A percentile compares a stretch with the other conserved stretches of the same genome.
Evolutionary conservation across 2,888 invertebrate species (phyloP).

Genomic region (Omphaloscelis lunosa): DNA sequence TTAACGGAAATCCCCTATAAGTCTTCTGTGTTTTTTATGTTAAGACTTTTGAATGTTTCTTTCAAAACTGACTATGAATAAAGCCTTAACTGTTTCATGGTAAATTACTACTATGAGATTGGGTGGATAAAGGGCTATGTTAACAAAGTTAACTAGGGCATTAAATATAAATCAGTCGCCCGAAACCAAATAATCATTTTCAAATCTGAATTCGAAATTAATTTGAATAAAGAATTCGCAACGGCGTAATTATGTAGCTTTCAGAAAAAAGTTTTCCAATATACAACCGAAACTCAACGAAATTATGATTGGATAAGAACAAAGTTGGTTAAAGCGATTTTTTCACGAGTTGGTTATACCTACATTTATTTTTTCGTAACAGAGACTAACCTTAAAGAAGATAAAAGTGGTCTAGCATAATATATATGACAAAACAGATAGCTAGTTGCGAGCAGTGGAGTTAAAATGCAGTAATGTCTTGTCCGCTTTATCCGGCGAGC

Average conservation of each 20-base stretch:
- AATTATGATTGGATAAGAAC: constrained; percentile 36
- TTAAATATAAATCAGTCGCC: constrained; percentile 31
- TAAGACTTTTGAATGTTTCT: no score
- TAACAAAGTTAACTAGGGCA: constrained; percentile 6
- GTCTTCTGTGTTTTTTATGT: no score
- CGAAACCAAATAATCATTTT: constrained; percentile 17
- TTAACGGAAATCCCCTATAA: no score
- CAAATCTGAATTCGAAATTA: constrained; percentile 22
- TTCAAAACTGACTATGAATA: neutral
- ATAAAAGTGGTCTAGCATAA: constrained; percentile 11
- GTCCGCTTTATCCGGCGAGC: constrained; percentile 55
- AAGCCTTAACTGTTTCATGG: neutral
- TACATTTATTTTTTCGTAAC: neutral
- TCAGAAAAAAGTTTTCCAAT: constrained; percentile 43
- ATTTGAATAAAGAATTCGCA: constrained; percentile 36
- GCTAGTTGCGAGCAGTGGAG: constrained; percentile 27
- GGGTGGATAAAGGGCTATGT: neutral
- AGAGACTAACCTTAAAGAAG: neutral
- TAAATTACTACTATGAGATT: neutral
- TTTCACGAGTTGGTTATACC: neutral
- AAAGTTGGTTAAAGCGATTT: constrained; percentile 24
- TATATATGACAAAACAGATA: constrained; percentile 32
- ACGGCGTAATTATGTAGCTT: constrained; percentile 32
- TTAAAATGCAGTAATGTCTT: constrained; percentile 59
- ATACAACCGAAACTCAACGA: constrained; percentile 38